Base-by-base conservation (phyloP, 2,888 invertebrate genomes). In the Noctuana brunneofusca region DNA sequence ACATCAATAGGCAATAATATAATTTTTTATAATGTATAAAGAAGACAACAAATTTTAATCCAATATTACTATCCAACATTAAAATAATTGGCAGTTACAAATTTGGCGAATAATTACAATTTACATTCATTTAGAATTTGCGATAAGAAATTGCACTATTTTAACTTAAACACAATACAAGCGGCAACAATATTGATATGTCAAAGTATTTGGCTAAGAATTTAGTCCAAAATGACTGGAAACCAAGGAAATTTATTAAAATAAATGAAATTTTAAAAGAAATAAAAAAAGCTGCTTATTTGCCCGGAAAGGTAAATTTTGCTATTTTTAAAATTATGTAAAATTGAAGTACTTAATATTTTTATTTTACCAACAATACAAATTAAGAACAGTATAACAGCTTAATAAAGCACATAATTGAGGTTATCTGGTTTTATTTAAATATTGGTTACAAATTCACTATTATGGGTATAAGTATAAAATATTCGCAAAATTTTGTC, bases 11-110 rank as follows among this genome's bases (percentile, higher is more conserved):
- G 41, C 16, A 41, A 16, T 41, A 16, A 41, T 41, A 73, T 78
- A 77, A 71, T 62, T 46, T 52, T 52, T 56, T 52, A 38, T 68
- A 73, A 74, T 73, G 62, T 77, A 71, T 69, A 79, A 78, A 77
- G 67, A 74, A 78, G 81, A 79, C 71, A 78, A 69, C 73, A 68
- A 75, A 78, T 75, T 81, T 72, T 72, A 64, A 73, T 64, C 27
- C 30, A 59, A 22, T 52, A 55, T 68, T 69, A 65, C 69, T 74
- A 75, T 78, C 67, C 75, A 81, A 78, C 71, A 64, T 74, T 74
- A 75, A 83, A 79, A 79, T 75, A 68, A 83, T 81, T 85, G 87
- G 89, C 89, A 88, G 86, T 86, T 74, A 75, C 71, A 73, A 69
- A 79, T 84, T 87, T 87, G 86, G 86, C 85, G 77, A 80, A 78